Percentiles rank a stretch among this genome's conserved stretches.
Evolutionary conservation across 2,888 invertebrate genomes (phyloP).

Genomic region (Dasypogon diadema): DNA sequence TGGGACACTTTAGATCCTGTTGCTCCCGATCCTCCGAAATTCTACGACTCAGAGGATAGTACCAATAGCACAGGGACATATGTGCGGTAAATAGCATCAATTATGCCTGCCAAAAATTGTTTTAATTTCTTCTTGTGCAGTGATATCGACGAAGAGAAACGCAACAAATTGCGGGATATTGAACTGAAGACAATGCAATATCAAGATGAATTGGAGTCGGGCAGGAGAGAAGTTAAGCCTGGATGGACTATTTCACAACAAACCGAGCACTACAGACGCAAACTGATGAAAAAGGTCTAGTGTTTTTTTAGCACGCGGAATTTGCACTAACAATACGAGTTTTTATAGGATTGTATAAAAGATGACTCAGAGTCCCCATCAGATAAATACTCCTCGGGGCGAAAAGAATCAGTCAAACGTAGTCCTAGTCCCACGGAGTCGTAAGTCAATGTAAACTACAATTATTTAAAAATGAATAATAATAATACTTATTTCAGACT

Average conservation of each 20-base stretch:
- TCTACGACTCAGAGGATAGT: constrained; percentile 64
- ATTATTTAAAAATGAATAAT: background rate
- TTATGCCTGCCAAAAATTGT: background rate
- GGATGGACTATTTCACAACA: constrained; percentile 85
- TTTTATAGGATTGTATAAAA: constrained; percentile 51
- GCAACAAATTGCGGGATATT: constrained; percentile 86
- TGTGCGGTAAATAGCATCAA: background rate
- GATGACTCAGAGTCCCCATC: constrained; percentile 58
- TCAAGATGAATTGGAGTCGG: constrained; percentile 95
- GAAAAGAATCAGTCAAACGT: constrained; percentile 59
- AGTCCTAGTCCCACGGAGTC: constrained; percentile 59
- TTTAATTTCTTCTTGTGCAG: constrained; percentile 61
- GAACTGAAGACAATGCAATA: constrained; percentile 96
- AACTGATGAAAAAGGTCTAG: constrained; percentile 86
- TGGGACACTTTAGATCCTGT: constrained; percentile 82
- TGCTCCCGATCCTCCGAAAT: constrained; percentile 66
- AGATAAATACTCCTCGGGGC: constrained; percentile 59
- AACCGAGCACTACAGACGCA: constrained; percentile 90
- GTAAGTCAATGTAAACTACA: constrained; percentile 50
- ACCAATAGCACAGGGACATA: constrained; percentile 59
- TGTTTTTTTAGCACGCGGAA: background rate
- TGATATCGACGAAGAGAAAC: constrained; percentile 77
- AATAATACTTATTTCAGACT: constrained; percentile 52
- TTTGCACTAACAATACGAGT: background rate
- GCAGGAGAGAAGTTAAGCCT: constrained; percentile 77